Evolutionary conservation across 1,140 invertebrate species (phyloP), one percentile per base, ranked within the genome.

Genomic region (Andrena cerasifolii): DNA sequence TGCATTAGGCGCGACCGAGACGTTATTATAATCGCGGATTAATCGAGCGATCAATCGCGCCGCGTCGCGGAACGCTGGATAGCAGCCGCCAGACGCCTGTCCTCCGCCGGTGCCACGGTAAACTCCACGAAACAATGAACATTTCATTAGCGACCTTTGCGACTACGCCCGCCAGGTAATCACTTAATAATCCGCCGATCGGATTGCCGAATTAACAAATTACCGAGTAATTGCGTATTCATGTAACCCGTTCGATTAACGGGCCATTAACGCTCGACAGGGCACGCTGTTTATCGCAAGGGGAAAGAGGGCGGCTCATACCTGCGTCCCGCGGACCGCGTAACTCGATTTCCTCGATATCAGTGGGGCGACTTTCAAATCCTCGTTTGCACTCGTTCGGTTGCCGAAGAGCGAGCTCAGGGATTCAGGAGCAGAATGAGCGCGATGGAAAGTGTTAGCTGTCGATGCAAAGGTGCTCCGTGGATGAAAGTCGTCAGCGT

Each of bases 151-250:
- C 40, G 8, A 7, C 18, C 40, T 28, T 12, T 28, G 3, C 0
- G 16, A 12, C 31, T 1, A 3, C 14, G 36, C 18, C 24, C 1
- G n/a, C 26, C 16, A 18, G 10, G 56, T 70, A 21, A 58, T 43
- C 18, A 12, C 8, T 47, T 51, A 51, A 72, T 28, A 28, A 36
- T 33, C 14, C n/a, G 7, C 12, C 14, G 26, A 47, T 16, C 28
- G 6, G 18, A 51, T 74, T 28, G 21, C 4, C 28, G 10, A n/a
- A 56, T 66, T n/a, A 45, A 74, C 51, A 45, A 40, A 33, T 63
- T 28, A 73, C n/a, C 53, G 26, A 7, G 6, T 10, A 2, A 6
- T 8, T 2, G 16, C 2, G 4, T 28, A 43, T 45, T 43, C 26
- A 14, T 7, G 24, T 3, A 58, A 6, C 24, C 24, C 12, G 24